Base-by-base conservation (phyloP, 1,140 invertebrate species). In the Oryzaephilus surinamensis region DNA sequence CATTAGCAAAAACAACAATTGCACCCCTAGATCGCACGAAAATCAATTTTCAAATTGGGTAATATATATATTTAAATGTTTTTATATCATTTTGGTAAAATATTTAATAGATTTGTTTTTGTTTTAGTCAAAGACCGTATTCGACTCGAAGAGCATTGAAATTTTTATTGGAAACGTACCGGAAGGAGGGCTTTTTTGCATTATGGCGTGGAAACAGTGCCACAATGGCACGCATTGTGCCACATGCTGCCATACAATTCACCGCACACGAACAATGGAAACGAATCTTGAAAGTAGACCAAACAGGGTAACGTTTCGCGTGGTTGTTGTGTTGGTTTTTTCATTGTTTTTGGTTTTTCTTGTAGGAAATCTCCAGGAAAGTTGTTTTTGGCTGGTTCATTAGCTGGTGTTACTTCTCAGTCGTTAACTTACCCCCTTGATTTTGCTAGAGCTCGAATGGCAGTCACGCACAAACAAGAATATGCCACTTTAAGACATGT, bases 131-230 rank as follows among this genome's bases (percentile, higher is more conserved):
- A 50, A 73, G 72, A 32, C 73, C 74, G 13, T 98, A 91, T 64
- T 84, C 86, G 0, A 77, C 83, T 37, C 71, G 66, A 42, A 81
- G 80, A 15, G 93, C 89, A 0, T 52, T 84, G 1, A 57, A 71
- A 29, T 97, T 95, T 66, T 55, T 97, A n/a, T 46, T 69, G 18
- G 60, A 76, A 19, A 79, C 79, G 13, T 79, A 79, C 39, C 65
- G 65, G 46, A 72, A 70, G 12, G 84, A 93, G 55, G 87, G 96
- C 2, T 61, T 91, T 13, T 45, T 80, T 5, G 82, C 82, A 40
- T 64, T 99, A 41, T 99, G 93, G 91, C 69, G 95, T 26, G 96
- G 96, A 7, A 99, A 99, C 70, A 92, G 89, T 44, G 96, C 95
- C 1, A 98, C 94, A 0, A 93, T 99, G 90, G 87, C 86, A 0